Evolutionary conservation across 2,113 vertebrate genomes (phyloP).

Genomic region (Apaloderma vittatum): DNA sequence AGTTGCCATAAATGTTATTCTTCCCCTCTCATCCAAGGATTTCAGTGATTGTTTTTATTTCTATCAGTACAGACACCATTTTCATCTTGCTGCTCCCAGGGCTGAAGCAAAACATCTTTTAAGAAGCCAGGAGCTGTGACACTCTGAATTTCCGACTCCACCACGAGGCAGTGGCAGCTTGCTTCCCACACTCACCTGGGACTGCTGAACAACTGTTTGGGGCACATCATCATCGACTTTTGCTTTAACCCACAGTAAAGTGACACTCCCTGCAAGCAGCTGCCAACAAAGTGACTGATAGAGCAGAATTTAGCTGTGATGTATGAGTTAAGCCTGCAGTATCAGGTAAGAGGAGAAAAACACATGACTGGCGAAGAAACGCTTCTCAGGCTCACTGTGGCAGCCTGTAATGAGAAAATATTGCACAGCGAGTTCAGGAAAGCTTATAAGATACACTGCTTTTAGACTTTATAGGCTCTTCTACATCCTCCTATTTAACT

Average conservation of each 20-base stretch:
- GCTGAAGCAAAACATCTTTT: not conserved
- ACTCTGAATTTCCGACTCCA: not conserved
- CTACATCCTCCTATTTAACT: not conserved
- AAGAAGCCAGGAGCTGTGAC: rapidly evolving
- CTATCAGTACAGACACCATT: not conserved
- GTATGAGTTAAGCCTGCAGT: not conserved
- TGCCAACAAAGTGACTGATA: not conserved
- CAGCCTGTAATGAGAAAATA: conserved; percentile 12
- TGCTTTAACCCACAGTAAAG: not conserved
- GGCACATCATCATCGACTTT: not conserved
- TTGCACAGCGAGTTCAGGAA: not conserved
- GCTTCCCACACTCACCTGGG: not conserved
- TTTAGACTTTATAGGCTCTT: not conserved
- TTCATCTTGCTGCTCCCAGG: not conserved
- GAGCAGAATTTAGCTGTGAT: not conserved
- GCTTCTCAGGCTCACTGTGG: not conserved
- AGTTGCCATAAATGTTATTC: not conserved
- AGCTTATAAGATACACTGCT: not conserved
- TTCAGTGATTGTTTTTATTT: not conserved
- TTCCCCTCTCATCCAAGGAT: not conserved
- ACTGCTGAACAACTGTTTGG: not conserved
- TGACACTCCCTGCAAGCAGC: not conserved
- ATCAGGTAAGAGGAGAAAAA: not conserved
- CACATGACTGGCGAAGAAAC: not conserved
- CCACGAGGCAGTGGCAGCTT: not conserved